Evolutionary conservation across 2,797 vertebrate genomes (phyloP).

Genomic region (Tragelaphus eurycerus): DNA sequence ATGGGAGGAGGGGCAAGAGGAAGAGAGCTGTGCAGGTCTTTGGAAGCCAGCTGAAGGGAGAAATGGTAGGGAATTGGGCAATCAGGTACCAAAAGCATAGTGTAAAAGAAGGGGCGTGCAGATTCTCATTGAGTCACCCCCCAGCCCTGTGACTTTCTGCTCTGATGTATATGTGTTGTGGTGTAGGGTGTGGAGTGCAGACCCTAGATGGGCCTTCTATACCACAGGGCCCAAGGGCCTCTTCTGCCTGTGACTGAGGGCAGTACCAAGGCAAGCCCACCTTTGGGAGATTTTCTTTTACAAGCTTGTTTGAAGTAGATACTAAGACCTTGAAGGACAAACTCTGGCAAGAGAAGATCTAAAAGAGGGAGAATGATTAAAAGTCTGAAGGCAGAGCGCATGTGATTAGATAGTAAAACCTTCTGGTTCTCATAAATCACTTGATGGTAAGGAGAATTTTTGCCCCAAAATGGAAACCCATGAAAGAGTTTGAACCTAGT

Average conservation of each 20-base stretch:
- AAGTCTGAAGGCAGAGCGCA: neutral
- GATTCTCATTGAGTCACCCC: rapidly evolving
- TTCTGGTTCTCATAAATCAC: neutral
- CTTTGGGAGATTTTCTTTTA: neutral
- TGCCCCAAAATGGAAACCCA: neutral
- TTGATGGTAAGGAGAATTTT: neutral
- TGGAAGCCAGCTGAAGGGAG: neutral
- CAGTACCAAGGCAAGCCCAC: neutral
- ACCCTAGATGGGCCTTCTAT: rapidly evolving
- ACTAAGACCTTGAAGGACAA: neutral
- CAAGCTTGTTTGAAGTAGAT: neutral
- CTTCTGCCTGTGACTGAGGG: neutral
- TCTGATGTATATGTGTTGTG: neutral
- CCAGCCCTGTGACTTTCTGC: neutral
- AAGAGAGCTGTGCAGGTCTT: neutral
- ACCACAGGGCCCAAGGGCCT: too few species aligned
- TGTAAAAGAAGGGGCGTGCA: neutral
- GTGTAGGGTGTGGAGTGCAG: rapidly evolving
- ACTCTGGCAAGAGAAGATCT: neutral
- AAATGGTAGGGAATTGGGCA: neutral
- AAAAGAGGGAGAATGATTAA: neutral
- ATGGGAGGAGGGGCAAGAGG: neutral
- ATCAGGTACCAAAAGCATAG: neutral
- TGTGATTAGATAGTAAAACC: neutral
- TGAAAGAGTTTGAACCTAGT: neutral